A percentile compares a stretch with the other conserved stretches of the same genome.
These are phyloP conservation scores for Atherinomorus stipes DNA, from an alignment of 2,113 vertebrate species.

Conservation along the genomic window DNA sequence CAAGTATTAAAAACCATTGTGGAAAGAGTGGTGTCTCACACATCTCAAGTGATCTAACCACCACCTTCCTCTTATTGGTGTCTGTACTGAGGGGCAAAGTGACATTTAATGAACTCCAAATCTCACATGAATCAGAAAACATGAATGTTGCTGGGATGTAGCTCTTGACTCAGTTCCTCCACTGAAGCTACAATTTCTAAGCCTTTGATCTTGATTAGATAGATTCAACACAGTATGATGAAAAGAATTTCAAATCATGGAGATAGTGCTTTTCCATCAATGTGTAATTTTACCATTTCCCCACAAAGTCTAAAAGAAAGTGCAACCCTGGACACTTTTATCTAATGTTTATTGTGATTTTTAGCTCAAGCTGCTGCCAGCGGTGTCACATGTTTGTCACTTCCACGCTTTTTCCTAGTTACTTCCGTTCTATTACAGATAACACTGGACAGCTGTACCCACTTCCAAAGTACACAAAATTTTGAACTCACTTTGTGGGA, in stretches of 20 bases:
- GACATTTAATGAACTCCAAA: not conserved
- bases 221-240: not conserved
- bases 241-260: not conserved
- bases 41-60: not conserved
- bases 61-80: not conserved
- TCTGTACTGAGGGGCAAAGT: not conserved
- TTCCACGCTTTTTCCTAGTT: slow-evolving; percentile 16
- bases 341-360: slow-evolving; percentile 10
- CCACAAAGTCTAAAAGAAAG: not conserved
- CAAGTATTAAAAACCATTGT: not conserved
- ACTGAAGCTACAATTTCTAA: not conserved
- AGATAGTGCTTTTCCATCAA: not conserved
- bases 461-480: not conserved
- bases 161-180: not conserved
- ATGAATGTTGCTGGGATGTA: not conserved
- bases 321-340: not conserved
- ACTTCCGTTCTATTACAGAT: slow-evolving; percentile 9
- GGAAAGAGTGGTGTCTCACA: not conserved
- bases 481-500: not conserved
- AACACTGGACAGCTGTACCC: not conserved
- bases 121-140: not conserved
- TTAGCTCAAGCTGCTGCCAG: not conserved
- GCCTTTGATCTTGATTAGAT: not conserved
- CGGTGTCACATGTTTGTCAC: slow-evolving; percentile 15
- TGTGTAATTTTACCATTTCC: not conserved